Conservation (phyloP, 2,888 invertebrate genomes). For the Nomada hirtipes region DNA sequence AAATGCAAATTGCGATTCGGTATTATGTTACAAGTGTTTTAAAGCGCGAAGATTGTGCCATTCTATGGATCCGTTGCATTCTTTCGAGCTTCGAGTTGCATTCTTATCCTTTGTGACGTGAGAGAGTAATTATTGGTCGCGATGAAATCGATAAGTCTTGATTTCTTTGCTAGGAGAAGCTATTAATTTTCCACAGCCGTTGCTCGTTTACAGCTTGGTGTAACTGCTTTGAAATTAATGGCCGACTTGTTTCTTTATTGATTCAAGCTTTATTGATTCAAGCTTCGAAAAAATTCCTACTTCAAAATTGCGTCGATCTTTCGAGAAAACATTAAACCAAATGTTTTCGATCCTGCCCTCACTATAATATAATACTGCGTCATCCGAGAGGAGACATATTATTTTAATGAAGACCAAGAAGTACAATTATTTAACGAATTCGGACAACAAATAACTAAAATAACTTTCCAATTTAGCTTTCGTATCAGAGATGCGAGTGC, state of each 20-base stretch:
- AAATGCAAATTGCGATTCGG: no score
- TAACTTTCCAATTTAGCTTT: no score
- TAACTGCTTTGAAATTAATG: slow-evolving; percentile 7
- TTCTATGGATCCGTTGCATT: not conserved
- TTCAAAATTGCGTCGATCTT: not conserved
- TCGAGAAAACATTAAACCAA: not conserved
- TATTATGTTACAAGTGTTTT: no score
- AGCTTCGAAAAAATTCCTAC: not conserved
- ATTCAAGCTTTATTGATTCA: not conserved
- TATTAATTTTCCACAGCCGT: not conserved
- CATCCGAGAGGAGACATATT: no score
- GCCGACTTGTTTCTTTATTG: not conserved
- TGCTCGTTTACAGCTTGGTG: not conserved
- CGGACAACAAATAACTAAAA: no score
- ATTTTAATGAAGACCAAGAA: no score
- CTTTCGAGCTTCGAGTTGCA: no score
- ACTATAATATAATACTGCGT: no score
- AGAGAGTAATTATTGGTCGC: not conserved
- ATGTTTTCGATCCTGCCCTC: no score
- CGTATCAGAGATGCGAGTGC: no score
- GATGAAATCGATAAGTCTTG: slow-evolving; percentile 1
- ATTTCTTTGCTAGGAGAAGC: not conserved
- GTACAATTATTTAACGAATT: no score
- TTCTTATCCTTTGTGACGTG: not conserved
- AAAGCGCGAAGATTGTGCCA: no score